phyloP scores from a whole-genome alignment of 2,888 invertebrate genomes.

The Entomobrya multifasciata region DNA sequence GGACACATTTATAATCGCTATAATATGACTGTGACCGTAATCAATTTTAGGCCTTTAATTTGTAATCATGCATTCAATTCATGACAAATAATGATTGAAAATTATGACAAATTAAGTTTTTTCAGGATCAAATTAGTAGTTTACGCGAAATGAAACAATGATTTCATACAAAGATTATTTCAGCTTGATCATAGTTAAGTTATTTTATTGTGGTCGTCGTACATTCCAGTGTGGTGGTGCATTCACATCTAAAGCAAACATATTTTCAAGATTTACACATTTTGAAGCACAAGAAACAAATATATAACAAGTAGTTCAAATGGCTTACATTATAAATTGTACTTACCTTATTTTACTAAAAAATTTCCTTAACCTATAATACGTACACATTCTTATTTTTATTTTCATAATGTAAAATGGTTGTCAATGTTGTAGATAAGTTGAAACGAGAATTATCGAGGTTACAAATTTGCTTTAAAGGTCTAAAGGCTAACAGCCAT shows the following conservation, averaged over 20 bases:
- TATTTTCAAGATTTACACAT: background rate
- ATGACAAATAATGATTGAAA: too few relatives aligned
- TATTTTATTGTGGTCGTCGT: slow-evolving; percentile 37
- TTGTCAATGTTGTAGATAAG: slow-evolving; percentile 50
- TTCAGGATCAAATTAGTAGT: too few relatives aligned
- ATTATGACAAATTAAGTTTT: too few relatives aligned
- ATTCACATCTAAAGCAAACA: background rate
- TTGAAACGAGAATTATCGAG: slow-evolving; percentile 38
- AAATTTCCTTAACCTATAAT: too few relatives aligned
- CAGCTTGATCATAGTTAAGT: background rate
- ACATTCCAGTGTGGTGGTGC: slow-evolving; percentile 10
- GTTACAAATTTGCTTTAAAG: too few relatives aligned
- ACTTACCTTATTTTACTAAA: too few relatives aligned
- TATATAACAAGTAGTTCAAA: background rate
- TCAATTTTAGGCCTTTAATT: too few relatives aligned
- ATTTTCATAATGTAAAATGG: slow-evolving; percentile 23
- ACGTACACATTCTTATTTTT: background rate
- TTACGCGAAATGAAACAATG: background rate
- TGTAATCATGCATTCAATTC: too few relatives aligned
- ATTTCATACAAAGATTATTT: too few relatives aligned
- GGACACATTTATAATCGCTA: too few relatives aligned
- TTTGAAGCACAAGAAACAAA: background rate
- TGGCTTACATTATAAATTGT: too few relatives aligned
- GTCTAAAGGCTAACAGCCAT: background rate
- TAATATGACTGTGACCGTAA: too few relatives aligned